Evolutionary conservation across 1,140 invertebrate species (phyloP).

Genomic region (Philopotamus ludificatus): DNA sequence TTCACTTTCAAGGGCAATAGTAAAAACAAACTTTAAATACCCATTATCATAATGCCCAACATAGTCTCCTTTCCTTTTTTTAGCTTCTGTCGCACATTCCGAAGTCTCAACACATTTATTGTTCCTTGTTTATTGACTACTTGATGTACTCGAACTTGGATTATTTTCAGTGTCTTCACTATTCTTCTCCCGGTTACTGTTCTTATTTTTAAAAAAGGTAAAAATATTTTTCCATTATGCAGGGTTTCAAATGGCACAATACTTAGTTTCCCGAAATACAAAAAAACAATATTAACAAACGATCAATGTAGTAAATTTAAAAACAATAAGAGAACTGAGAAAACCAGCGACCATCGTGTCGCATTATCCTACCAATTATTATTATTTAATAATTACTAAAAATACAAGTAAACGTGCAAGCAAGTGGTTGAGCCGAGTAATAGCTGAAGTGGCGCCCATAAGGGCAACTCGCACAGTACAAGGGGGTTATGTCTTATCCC

Average conservation of each 20-base stretch:
- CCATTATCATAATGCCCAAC: conserved; percentile 5
- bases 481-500: too few species aligned
- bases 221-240: too few species aligned
- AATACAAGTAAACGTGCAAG: neutral
- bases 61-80: conserved; percentile 5
- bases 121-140: neutral
- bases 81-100: neutral
- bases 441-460: neutral
- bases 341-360: neutral
- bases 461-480: neutral
- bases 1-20: neutral
- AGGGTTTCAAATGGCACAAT: too few species aligned
- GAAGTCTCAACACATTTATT: neutral
- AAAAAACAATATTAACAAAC: too few species aligned
- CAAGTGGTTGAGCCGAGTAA: too few species aligned
- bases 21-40: conserved; percentile 11
- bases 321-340: too few species aligned
- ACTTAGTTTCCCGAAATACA: too few species aligned
- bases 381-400: neutral
- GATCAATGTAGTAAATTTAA: too few species aligned
- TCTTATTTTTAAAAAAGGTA: too few species aligned
- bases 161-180: too few species aligned
- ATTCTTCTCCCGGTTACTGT: too few species aligned
- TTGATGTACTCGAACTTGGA: neutral
- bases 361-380: neutral